phyloP scores from a whole-genome alignment of 2,888 invertebrate species.

The Drosophila tanythrix region DNA sequence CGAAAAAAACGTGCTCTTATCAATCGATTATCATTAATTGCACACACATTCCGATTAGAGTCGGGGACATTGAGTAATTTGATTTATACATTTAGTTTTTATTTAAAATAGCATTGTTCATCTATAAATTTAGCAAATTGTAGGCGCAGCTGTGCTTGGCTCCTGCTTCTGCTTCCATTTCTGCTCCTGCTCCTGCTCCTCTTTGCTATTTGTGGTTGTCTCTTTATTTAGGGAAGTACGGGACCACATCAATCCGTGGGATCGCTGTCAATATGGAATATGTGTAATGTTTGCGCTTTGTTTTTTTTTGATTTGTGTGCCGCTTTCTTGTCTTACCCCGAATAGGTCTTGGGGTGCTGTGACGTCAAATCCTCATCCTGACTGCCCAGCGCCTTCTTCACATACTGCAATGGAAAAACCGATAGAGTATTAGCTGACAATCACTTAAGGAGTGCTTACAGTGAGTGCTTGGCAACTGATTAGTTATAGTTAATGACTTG shows the following conservation, averaged over 20 bases:
- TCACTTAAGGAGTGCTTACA: not conserved
- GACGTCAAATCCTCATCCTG: slow-evolving; percentile 87
- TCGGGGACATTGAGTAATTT: slow-evolving; percentile 39
- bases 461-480: not conserved
- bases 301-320: not conserved
- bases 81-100: slow-evolving; percentile 69
- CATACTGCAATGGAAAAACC: slow-evolving; percentile 85
- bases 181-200: slow-evolving; percentile 8
- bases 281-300: slow-evolving; percentile 10
- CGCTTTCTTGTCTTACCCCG: slow-evolving; percentile 74
- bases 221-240: slow-evolving; percentile 9
- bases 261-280: slow-evolving; percentile 73
- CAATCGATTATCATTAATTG: slow-evolving; percentile 42
- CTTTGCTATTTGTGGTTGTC: slow-evolving; percentile 40
- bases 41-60: slow-evolving; percentile 16
- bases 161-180: not conserved
- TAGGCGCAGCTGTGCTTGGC: not conserved
- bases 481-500: not conserved
- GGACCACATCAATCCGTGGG: slow-evolving; percentile 82
- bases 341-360: slow-evolving; percentile 84
- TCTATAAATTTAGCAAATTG: slow-evolving; percentile 51
- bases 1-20: slow-evolving; percentile 40
- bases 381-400: slow-evolving; percentile 87
- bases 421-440: not conserved
- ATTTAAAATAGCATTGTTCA: slow-evolving; percentile 76